phyloP scores from a whole-genome alignment of 2,797 vertebrate species.

The Bradypodion ventrale region DNA sequence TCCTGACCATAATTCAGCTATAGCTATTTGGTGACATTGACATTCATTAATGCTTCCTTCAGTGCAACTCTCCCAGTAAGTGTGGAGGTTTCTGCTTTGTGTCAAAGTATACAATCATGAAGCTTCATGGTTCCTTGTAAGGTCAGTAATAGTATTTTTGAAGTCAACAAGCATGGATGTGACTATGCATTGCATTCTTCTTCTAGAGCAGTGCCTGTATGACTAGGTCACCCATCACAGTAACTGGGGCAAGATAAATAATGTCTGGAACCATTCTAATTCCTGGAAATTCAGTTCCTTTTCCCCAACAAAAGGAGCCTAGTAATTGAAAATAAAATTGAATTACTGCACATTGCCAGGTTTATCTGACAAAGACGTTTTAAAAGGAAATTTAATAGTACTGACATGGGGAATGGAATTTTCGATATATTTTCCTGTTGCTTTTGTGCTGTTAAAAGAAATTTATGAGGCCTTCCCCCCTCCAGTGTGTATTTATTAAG shows the following conservation, averaged over 20 bases:
- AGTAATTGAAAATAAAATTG: slow-evolving; percentile 42
- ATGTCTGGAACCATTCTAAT: slow-evolving; percentile 48
- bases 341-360: slow-evolving; percentile 32
- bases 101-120: not conserved
- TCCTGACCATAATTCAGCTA: too few species aligned
- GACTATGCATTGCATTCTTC: not conserved
- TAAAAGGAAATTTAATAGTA: slow-evolving; percentile 45
- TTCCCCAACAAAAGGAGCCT: slow-evolving; percentile 31
- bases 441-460: slow-evolving; percentile 53
- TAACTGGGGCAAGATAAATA: slow-evolving; percentile 25
- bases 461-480: slow-evolving; percentile 41
- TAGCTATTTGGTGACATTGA: too few species aligned
- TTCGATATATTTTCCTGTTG: slow-evolving; percentile 50
- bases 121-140: not conserved
- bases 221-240: not conserved
- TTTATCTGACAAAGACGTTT: slow-evolving; percentile 29
- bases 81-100: too few species aligned
- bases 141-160: not conserved
- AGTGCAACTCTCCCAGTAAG: too few species aligned
- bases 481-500: slow-evolving; percentile 45
- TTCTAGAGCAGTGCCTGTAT: not conserved
- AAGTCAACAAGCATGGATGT: not conserved
- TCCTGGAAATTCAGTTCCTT: slow-evolving; percentile 23
- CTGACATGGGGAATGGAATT: slow-evolving; percentile 54
- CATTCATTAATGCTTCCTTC: too few species aligned